Evolutionary conservation across 23 tunicate species (phyloP).

Genomic region (Ciona savignyi): DNA sequence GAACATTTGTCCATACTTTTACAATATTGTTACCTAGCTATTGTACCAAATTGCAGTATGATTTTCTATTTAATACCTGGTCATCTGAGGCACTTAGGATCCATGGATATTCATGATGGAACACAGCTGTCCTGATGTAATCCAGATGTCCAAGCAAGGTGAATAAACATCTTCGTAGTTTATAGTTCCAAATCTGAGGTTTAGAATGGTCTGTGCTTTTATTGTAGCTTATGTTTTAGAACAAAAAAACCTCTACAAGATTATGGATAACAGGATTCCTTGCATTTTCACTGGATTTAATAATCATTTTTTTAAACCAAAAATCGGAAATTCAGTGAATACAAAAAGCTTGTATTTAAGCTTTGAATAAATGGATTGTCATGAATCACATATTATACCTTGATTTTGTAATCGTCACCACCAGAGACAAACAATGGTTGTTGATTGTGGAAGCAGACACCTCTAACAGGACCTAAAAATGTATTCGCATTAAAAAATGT

Average conservation of each 20-base stretch:
- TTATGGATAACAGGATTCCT: no score
- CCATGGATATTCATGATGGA: slow-evolving; percentile 98
- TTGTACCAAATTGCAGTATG: no score
- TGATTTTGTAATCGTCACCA: slow-evolving; percentile 98
- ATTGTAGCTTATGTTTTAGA: not conserved
- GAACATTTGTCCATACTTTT: no score
- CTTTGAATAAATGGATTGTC: not conserved
- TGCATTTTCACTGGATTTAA: not conserved
- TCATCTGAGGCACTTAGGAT: slow-evolving; percentile 97
- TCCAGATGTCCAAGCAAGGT: slow-evolving; percentile 96
- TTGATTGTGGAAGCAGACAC: slow-evolving; percentile 92
- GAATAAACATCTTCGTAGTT: slow-evolving; percentile 85
- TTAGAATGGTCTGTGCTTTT: not conserved
- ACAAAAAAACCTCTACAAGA: not conserved
- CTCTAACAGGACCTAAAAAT: slow-evolving; percentile 99
- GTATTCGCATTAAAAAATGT: no score
- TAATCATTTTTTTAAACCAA: not conserved
- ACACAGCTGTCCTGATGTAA: slow-evolving; percentile 84
- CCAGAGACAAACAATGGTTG: slow-evolving; percentile 99
- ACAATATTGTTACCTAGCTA: no score
- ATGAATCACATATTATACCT: slow-evolving; percentile 26
- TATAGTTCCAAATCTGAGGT: slow-evolving; percentile 95
- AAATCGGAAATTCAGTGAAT: no score
- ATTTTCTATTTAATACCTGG: slow-evolving; percentile 69
- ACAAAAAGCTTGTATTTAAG: not conserved